Evolutionary conservation across 2,888 invertebrate genomes (phyloP), one percentile per base, ranked within the genome.

Genomic region (Ferrisia virgata): DNA sequence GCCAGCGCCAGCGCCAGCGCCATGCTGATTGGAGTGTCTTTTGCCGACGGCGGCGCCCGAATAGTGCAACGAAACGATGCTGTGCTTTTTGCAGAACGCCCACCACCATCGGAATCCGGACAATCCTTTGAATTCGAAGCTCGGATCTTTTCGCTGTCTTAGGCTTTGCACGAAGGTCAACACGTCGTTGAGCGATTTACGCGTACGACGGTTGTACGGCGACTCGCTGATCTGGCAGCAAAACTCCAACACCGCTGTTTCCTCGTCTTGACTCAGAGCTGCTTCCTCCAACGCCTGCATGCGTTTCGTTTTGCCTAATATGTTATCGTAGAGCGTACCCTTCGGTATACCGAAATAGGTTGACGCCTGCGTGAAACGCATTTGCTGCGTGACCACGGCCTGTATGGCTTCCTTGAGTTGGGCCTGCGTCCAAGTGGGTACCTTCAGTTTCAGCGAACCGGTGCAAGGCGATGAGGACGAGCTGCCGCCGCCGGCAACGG

Each of bases 21-120:
- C n/a, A n/a, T n/a, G n/a, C n/a, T n/a, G n/a, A n/a, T n/a, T n/a
- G n/a, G n/a, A n/a, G n/a, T 33, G 25, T 6, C 28, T 28, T 28
- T 39, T 43, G 28, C n/a, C n/a, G 8, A 18, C 33, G 64, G n/a
- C 18, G 15, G 39, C 25, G 22, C 28, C 82, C 4, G 85, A 90
- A 86, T 90, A 92, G 87, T 91, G 91, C 81, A 92, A 88, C 83
- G 93, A 93, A 0, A 93, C 93, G 86, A 94, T 92, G 84, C 93
- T 92, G 89, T 94, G 92, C 87, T 94, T 94, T 89, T 94, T 94
- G 89, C 94, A 94, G 87, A 94, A 94, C 0, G 94, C 94, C 94
- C 94, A 94, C 94, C 94, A 94, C 94, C 94, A 94, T 15, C 93
- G 89, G 87, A 93, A 94, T 0, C 93, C 93, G 28, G 92, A 91